Evolutionary conservation across 2,888 invertebrate genomes (phyloP).

Genomic region (Mayetiola destructor): DNA sequence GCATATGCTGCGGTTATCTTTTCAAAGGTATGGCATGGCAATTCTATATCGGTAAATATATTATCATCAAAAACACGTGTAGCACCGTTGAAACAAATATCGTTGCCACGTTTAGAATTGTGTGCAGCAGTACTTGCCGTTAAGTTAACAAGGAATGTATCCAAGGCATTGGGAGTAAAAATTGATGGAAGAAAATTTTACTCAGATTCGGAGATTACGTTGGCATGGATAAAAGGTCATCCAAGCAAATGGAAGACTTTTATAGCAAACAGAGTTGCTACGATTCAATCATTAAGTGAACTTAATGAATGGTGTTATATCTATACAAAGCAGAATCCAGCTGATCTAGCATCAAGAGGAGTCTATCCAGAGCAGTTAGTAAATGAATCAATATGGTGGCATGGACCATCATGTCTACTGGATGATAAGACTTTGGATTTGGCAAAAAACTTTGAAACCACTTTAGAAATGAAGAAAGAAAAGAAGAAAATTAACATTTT

Average conservation of each 20-base stretch:
- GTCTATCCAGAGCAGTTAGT: neutral
- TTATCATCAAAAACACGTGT: slow-evolving; percentile 16
- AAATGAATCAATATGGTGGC: neutral
- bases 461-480: too few species aligned
- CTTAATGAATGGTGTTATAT: neutral
- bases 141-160: neutral
- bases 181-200: too few species aligned
- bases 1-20: slow-evolving; percentile 15
- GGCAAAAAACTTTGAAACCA: too few species aligned
- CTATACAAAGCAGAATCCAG: neutral
- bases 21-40: neutral
- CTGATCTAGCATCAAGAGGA: neutral
- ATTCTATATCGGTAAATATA: neutral
- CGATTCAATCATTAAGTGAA: neutral
- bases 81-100: slow-evolving; percentile 17
- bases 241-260: neutral
- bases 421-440: too few species aligned
- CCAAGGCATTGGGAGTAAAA: neutral
- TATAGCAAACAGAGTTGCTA: neutral
- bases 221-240: neutral
- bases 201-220: neutral
- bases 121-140: neutral
- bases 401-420: neutral
- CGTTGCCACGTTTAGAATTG: slow-evolving; percentile 23
- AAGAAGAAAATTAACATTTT: too few species aligned